phyloP scores from a whole-genome alignment of 2,113 vertebrate genomes.

The Elephantulus edwardii region DNA sequence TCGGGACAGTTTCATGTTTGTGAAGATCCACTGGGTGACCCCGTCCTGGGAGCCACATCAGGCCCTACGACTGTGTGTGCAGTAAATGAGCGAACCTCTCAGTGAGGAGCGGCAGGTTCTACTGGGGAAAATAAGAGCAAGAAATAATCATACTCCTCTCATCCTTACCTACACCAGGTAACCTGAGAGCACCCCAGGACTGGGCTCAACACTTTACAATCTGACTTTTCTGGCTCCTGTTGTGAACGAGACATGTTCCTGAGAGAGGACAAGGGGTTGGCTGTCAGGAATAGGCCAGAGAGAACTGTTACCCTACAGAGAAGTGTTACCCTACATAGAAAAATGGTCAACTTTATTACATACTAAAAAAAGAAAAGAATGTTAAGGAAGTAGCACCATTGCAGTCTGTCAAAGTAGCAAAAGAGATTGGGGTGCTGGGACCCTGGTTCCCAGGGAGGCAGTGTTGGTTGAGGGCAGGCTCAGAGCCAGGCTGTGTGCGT shows the following conservation, averaged over 20 bases:
- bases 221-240: background rate
- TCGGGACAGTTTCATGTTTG: too few species aligned
- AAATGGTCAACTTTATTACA: background rate
- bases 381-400: background rate
- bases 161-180: background rate
- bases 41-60: too few species aligned
- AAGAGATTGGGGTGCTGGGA: background rate
- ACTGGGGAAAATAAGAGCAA: background rate
- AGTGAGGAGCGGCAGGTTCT: rapidly evolving
- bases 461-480: rapidly evolving
- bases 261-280: background rate
- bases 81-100: background rate
- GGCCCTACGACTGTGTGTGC: background rate
- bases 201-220: background rate
- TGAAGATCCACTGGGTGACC: too few species aligned
- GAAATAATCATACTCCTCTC: background rate
- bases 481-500: too few species aligned
- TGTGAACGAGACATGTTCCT: background rate
- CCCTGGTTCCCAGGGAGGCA: background rate
- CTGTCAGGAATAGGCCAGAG: background rate
- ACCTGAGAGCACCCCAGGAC: background rate
- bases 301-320: background rate
- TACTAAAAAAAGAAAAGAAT: background rate
- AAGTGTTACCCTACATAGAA: background rate
- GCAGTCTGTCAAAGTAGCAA: background rate